A percentile compares a stretch with the other conserved stretches of the same genome.
Conservation (phyloP, 2,113 vertebrate species). For the Myrmecobius fasciatus region DNA sequence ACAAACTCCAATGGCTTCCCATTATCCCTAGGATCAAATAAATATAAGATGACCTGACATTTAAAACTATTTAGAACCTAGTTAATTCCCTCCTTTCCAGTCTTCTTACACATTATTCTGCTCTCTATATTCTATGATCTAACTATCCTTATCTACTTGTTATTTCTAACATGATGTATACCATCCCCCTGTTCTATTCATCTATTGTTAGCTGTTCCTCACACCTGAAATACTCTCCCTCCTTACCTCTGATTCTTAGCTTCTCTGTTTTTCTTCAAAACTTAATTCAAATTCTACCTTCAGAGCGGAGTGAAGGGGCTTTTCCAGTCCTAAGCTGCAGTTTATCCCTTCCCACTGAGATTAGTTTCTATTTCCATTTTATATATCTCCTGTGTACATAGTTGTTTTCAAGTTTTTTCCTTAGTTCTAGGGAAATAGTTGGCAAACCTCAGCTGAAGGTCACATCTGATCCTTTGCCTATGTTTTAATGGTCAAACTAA, state of each 20-base stretch:
- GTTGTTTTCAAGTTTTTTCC: background rate
- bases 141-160: background rate
- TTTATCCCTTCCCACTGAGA: background rate
- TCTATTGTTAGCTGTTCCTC: background rate
- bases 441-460: background rate
- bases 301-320: rapidly evolving
- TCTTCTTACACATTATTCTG: background rate
- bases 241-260: background rate
- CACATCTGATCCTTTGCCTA: background rate
- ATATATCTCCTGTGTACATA: background rate
- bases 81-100: background rate
- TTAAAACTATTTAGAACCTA: background rate
- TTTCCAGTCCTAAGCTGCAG: background rate
- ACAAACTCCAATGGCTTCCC: background rate
- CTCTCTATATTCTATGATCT: background rate
- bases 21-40: background rate
- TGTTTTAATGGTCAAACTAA: background rate
- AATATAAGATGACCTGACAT: background rate
- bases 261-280: background rate
- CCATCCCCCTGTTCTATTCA: background rate
- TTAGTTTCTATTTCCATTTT: background rate
- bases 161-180: background rate
- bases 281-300: background rate
- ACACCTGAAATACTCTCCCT: background rate
- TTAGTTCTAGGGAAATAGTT: background rate